Base-by-base conservation (phyloP, 2,888 invertebrate genomes). In the Nomada goodeniana region DNA sequence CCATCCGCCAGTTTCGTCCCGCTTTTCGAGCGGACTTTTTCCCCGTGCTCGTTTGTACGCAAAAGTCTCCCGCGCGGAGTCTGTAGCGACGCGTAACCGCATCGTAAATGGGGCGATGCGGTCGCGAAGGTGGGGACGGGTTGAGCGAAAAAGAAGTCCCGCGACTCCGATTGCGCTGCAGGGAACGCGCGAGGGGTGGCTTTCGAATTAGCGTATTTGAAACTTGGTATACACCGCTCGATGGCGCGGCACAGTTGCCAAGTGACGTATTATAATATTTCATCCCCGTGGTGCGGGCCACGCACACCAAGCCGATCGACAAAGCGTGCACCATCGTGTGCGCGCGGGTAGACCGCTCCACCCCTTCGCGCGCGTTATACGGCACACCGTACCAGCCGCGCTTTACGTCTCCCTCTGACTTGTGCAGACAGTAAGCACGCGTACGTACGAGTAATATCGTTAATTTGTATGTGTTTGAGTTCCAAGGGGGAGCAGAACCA, bases 231-330 rank as follows among this genome's bases (percentile, higher is more conserved):
- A 85, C 84, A 89, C 88, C 89, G 90, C 89, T 92, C 91, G 92
- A 92, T 91, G 92, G 90, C 90, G 91, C 92, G 91, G 90, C 90
- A 91, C 91, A 92, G 92, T 92, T 92, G 92, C 92, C 92, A 92
- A 92, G 92, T 92, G 92, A 92, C 92, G 92, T 92, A 92, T 92
- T 92, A 92, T 92, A 92, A 92, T 92, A 92, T 92, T 92, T 92
- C 92, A 92, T 90, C 91, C 91, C 87, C 88, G 84, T 85, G 80
- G 76, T 80, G 74, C 81, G 73, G 76, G 65, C 57, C 63, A 68
- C 81, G 69, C 85, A 52, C 79, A 80, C 84, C 29, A 11, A 53
- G 59, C 29, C 73, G 13, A 11, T 13, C 59, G 65, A 50, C 20
- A 47, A 47, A 59, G 50, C 23, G 76, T 44, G 59, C 55, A 20